Evolutionary conservation across 2,888 invertebrate genomes (phyloP).

Genomic region (Deilephila porcellus): DNA sequence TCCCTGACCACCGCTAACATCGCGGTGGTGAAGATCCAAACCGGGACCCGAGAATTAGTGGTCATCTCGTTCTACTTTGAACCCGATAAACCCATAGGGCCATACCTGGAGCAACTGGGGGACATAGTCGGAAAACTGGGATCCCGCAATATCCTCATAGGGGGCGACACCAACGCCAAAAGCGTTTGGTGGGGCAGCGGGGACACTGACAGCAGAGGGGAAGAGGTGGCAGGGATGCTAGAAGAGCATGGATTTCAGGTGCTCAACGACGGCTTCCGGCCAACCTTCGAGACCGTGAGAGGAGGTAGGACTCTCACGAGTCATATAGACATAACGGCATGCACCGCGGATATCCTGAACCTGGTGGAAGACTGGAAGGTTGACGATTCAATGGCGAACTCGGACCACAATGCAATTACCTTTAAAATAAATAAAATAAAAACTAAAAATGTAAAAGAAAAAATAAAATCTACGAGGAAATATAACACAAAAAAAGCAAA

Average conservation of each 20-base stretch:
- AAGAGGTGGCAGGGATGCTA: constrained; percentile 10
- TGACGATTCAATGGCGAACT: constrained; percentile 31
- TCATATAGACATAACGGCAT: too few relatives aligned
- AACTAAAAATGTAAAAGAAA: too few relatives aligned
- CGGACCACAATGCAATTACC: constrained; percentile 35
- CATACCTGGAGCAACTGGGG: too few relatives aligned
- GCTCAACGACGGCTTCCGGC: constrained; percentile 27
- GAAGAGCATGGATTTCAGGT: constrained; percentile 32
- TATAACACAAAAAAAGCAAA: constrained; percentile 16
- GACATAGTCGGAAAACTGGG: too few relatives aligned
- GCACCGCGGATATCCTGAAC: too few relatives aligned
- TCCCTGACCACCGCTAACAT: constrained; percentile 16
- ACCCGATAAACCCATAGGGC: too few relatives aligned
- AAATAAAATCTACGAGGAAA: constrained; percentile 23
- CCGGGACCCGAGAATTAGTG: constrained; percentile 2
- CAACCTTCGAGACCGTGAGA: too few relatives aligned
- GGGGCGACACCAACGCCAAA: too few relatives aligned
- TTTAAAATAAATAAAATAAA: constrained; percentile 26
- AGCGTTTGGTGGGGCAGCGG: too few relatives aligned
- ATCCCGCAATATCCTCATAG: too few relatives aligned
- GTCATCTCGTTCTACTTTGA: neutral
- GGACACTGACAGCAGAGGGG: constrained; percentile 27
- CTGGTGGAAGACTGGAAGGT: constrained; percentile 31
- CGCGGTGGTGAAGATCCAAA: constrained; percentile 12
- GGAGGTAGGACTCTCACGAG: too few relatives aligned